Conservation (phyloP, 1,140 invertebrate species). For the Periplaneta americana region DNA sequence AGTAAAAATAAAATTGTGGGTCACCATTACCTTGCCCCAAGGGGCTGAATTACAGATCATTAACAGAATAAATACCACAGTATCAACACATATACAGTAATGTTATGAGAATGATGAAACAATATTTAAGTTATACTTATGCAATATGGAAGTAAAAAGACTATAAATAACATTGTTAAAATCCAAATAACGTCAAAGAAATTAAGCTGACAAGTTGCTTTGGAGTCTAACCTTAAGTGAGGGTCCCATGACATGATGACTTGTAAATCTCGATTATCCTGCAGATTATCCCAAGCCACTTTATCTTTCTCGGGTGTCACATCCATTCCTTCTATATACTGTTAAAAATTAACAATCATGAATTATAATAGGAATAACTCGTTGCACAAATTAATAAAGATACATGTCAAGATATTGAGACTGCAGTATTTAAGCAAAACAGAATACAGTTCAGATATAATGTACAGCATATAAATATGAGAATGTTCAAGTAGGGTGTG, state of each 20-base stretch:
- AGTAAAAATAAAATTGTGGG: too few species aligned
- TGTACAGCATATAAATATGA: too few species aligned
- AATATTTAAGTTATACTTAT: neutral
- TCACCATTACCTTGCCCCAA: too few species aligned
- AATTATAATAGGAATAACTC: too few species aligned
- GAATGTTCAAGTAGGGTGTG: too few species aligned
- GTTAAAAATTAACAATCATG: neutral
- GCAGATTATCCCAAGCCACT: slow-evolving; percentile 42
- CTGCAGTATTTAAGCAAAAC: too few species aligned
- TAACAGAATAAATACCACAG: neutral
- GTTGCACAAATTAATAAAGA: too few species aligned
- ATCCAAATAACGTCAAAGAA: neutral
- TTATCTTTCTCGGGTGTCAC: slow-evolving; percentile 49
- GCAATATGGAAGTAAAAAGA: neutral
- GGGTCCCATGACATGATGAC: slow-evolving; percentile 10
- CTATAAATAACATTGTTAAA: neutral
- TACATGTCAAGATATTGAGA: too few species aligned
- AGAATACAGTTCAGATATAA: too few species aligned
- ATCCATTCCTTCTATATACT: slow-evolving; percentile 42
- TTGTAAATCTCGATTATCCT: slow-evolving; percentile 21
- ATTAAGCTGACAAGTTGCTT: neutral
- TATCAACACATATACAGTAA: neutral
- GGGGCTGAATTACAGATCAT: neutral
- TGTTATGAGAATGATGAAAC: neutral
- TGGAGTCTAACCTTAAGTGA: neutral